Evolutionary conservation across 2,797 vertebrate species (phyloP).

Genomic region (Trachops cirrhosus): DNA sequence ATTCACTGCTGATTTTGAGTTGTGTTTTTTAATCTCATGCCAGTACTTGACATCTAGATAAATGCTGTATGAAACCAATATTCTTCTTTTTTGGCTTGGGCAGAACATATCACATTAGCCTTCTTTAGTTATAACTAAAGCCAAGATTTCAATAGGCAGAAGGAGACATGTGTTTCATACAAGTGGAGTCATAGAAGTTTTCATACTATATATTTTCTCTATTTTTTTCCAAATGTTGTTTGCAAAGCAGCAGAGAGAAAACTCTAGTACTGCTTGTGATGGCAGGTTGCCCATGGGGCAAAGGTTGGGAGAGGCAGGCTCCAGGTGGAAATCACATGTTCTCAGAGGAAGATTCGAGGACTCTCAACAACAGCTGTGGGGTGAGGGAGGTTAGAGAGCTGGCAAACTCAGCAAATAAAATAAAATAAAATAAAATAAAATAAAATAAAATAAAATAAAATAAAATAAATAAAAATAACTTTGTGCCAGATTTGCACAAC

Average conservation of each 20-base stretch:
- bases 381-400: slow-evolving; percentile 41
- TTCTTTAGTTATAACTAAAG: neutral
- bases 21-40: neutral
- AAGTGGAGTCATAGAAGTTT: neutral
- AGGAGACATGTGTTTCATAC: neutral
- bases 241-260: neutral
- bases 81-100: neutral
- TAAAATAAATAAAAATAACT: neutral
- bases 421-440: neutral
- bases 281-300: neutral
- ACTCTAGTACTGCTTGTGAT: neutral
- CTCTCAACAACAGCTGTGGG: slow-evolving; percentile 34
- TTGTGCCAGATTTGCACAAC: slow-evolving; percentile 44
- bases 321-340: neutral
- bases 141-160: slow-evolving; percentile 16
- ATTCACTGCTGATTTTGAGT: slow-evolving; percentile 15
- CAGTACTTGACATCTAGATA: neutral
- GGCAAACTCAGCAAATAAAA: neutral
- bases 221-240: neutral
- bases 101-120: neutral
- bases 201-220: neutral
- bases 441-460: no score
- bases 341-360: slow-evolving; percentile 23
- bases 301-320: neutral
- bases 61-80: neutral